These are phyloP conservation scores for Nezara viridula DNA, from an alignment of 2,888 invertebrate genomes.

Conservation along the genomic window DNA sequence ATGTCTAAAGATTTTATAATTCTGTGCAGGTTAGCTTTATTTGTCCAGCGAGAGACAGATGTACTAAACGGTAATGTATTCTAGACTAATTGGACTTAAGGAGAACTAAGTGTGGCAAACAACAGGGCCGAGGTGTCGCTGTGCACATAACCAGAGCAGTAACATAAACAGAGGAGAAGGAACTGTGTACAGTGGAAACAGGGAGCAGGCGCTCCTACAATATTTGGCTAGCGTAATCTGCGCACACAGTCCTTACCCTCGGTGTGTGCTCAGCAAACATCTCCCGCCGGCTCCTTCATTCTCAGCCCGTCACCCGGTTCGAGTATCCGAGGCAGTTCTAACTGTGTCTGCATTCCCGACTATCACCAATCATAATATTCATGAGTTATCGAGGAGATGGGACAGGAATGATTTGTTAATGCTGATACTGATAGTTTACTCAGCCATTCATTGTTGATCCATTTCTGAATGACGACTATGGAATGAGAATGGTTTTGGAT, in stretches of 20 bases:
- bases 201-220: not conserved
- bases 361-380: not conserved
- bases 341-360: not conserved
- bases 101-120: not conserved
- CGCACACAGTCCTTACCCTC: constrained; percentile 26
- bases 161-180: constrained; percentile 8
- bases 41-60: not conserved
- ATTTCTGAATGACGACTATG: no score
- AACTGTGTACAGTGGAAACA: constrained; percentile 37
- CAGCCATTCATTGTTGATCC: not conserved
- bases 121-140: not conserved
- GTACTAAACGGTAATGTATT: not conserved
- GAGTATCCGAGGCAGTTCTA: not conserved
- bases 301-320: not conserved
- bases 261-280: constrained; percentile 16
- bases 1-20: no score
- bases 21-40: no score
- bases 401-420: not conserved
- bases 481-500: no score
- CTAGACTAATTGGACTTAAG: not conserved
- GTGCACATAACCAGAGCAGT: not conserved
- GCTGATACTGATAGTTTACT: not conserved
- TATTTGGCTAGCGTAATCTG: constrained; percentile 18
- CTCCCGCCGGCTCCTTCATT: not conserved
- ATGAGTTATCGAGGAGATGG: not conserved